Base-by-base conservation (phyloP, 2,113 vertebrate genomes). In the Chunga burmeisteri region DNA sequence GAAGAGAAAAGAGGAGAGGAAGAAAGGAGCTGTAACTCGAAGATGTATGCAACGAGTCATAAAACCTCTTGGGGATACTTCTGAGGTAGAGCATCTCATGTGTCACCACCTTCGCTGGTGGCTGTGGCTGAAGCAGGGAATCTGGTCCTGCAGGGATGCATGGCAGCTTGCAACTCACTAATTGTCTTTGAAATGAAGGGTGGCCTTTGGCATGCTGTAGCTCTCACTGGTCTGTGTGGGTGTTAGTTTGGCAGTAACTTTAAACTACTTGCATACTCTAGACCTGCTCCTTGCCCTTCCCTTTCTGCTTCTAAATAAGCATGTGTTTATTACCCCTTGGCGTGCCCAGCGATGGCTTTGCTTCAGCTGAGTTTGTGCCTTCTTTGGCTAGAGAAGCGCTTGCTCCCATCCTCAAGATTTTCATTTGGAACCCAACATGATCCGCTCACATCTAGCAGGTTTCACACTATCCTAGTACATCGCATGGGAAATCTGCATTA, bases 251-350 rank as follows among this genome's bases (percentile, higher is more conserved):
- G 86, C 84, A 95, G 73, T 44, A 77, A 38, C 67, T 78, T 62
- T 34, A 15, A 92, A 10, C n/a, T 86, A 78, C 72, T 55, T 52
- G 61, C 52, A 38, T 11, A 81, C 67, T 82, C 92, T 22, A 74
- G 49, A 68, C 44, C 91, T 91, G 77, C 63, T 96, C 79, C 80
- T 91, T 59, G 68, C 88, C 92, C 80, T 97, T 88, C 86, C 91
- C 93, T 79, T 96, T 92, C 80, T 88, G 91, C 56, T 85, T 81
- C 86, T 71, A 20, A 65, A 94, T 91, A 84, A 44, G n/a, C 79
- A 94, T 18, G 88, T 84, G 86, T 75, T 95, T 92, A 72, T 81
- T 88, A 52, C 40, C 25, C 73, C 49, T 52, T 91, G 90, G 77
- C 72, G 46, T 59, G 34, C 17, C 81, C 70, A 78, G 73, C 2